phyloP scores from a whole-genome alignment of 64 coral and sea anemone genomes.

The Platygyra sinensis region DNA sequence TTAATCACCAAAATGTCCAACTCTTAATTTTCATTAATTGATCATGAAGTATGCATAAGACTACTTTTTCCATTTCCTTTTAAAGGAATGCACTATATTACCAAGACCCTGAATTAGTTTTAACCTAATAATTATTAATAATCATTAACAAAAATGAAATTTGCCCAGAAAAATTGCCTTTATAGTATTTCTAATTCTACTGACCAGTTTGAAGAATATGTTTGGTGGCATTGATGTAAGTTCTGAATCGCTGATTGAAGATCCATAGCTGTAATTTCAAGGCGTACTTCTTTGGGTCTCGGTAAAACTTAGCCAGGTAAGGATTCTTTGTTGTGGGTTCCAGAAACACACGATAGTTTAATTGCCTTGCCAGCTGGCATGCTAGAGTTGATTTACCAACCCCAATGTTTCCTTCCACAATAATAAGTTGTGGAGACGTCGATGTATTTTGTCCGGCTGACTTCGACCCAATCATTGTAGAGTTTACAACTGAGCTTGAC shows the following conservation, averaged over 20 bases:
- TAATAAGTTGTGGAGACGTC: constrained; percentile 61
- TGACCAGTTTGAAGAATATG: constrained; percentile 84
- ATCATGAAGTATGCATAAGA: no score
- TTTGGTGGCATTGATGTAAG: constrained; percentile 82
- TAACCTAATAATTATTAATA: no score
- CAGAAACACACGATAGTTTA: constrained; percentile 87
- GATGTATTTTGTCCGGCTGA: not conserved
- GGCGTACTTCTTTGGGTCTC: constrained; percentile 94
- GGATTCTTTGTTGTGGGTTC: constrained; percentile 96
- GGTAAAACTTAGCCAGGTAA: constrained; percentile 93
- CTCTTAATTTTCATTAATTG: no score
- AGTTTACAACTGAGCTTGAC: not conserved
- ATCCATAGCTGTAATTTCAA: constrained; percentile 95
- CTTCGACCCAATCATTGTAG: constrained; percentile 73
- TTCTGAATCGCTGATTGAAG: constrained; percentile 88
- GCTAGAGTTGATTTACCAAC: constrained; percentile 96
- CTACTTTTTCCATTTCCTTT: no score
- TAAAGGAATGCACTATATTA: no score
- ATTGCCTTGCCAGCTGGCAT: constrained; percentile 79
- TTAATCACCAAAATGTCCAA: no score
- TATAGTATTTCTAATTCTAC: not conserved
- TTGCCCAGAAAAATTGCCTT: no score
- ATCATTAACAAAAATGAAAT: no score
- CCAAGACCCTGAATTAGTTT: no score
- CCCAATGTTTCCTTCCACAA: constrained; percentile 98